Conservation (phyloP, 37 sponge, comb jelly and placozoan species). For the Dysidea cf. avara region DNA sequence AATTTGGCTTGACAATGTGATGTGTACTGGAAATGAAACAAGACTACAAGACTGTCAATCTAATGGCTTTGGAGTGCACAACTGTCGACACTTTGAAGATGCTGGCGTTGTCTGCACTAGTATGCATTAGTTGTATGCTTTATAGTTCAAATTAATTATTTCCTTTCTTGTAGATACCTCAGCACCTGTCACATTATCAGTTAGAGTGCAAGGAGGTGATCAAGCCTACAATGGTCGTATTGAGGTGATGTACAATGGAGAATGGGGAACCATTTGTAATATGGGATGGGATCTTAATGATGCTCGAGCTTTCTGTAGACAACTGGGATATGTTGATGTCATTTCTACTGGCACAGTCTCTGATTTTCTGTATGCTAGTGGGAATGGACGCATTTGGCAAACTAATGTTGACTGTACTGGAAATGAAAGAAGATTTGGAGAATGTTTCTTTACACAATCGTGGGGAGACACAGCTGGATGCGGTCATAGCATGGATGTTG, state of each 20-base stretch:
- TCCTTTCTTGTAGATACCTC: neutral
- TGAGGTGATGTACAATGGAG: constrained; percentile 4
- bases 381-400: constrained; percentile 4
- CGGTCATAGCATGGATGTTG: constrained; percentile 7
- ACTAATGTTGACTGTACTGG: constrained; percentile 8
- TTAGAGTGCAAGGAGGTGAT: constrained; percentile 10
- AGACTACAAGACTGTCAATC: neutral
- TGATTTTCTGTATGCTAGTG: neutral
- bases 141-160: too few relatives aligned
- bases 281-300: constrained; percentile 19
- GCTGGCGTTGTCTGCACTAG: neutral
- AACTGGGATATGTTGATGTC: constrained; percentile 3
- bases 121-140: too few relatives aligned
- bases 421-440: constrained; percentile 1
- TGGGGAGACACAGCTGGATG: neutral
- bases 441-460: neutral
- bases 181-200: neutral
- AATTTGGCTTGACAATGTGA: constrained; percentile 19
- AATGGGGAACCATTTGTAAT: constrained; percentile 42
- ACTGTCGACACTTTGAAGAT: constrained; percentile 2
- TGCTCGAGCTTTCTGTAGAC: constrained; percentile 13
- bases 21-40: constrained; percentile 21
- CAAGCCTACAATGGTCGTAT: constrained; percentile 1
- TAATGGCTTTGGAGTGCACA: neutral
- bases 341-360: neutral